Base-by-base conservation (phyloP, 2,113 vertebrate genomes). In the Orycteropus afer region DNA sequence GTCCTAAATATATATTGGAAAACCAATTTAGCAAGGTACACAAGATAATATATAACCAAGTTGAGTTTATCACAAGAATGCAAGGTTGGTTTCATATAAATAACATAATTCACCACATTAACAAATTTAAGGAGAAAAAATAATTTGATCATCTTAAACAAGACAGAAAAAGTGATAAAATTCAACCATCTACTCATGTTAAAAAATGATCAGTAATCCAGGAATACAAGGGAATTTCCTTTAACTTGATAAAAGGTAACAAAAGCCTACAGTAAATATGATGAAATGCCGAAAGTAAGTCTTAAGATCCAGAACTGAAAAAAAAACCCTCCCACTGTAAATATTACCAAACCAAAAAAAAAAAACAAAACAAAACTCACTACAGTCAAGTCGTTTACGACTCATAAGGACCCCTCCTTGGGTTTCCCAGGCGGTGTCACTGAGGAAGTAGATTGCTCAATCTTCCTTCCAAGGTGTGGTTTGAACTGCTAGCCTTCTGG, bases 51-150 rank as follows among this genome's bases (percentile, higher is more conserved):
- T 1, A 42, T 18, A 89, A 86, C 18, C n/a, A 88, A 89, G 15
- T 23, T 82, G 51, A 34, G 27, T 27, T 73, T 81, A 73, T 87
- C 71, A 90, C 20, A 89, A 37, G n/a, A 94, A 85, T 90, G 51
- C n/a, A 90, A 88, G 32, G 59, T 37, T 88, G 53, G 86, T 85
- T 95, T 86, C 32, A 71, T n/a, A 59, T 7, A 80, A 51, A 83
- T 89, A 92, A 34, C 5, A 10, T 65, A 84, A 77, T 45, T 84
- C 32, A 88, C 18, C 34, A 42, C 45, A 79, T 6, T 71, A 69
- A 87, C 55, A 78, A 78, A 92, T 49, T 78, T 53, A 92, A 91
- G 51, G 40, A 78, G 20, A 67, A 95, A 93, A 79, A 90, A 92
- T 84, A 25, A 61, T 71, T 78, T 57, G 59, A 69, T 91, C 2